Evolutionary conservation across 2,113 vertebrate genomes (phyloP), one percentile per base, ranked within the genome.

Genomic region (Talpa occidentalis): DNA sequence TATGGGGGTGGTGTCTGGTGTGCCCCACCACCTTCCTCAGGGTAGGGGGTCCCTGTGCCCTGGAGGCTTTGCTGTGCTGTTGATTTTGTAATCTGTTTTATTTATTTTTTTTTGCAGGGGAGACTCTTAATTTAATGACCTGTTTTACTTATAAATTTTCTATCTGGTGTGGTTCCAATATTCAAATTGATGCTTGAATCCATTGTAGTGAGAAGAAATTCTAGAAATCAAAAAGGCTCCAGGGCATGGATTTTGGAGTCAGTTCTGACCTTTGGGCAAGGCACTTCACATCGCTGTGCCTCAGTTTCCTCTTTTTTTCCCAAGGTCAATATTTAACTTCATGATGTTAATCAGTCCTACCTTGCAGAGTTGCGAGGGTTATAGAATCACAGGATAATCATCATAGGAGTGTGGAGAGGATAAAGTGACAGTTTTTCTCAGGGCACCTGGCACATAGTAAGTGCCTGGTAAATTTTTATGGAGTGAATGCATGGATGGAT

Each of bases 1-100:
- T 5, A 0, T 26, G 73, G 6, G 44, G 21, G 5, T 35, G 10
- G 72, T 30, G 8, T 21, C 70, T 10, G 35, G 9, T 0, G 9
- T 28, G 77, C 56, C 32, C 32, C 16, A 2, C 19, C 30, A 8
- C 28, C 67, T 40, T 67, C 35, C 47, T 77, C 47, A 24, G 32
- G 32, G 15, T 5, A 1, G 21, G 21, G 52, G 6, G 54, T 40
- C 28, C 62, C 73, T 1, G 6, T 9, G 21, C 26, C 91, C 59
- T 30, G 24, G 64, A 54, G 60, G 44, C 84, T 81, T n/a, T 21
- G 54, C 42, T 7, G 9, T 28, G 40, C 69, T 52, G 37, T 77
- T 52, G 21, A 21, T 40, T 52, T 73, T 26, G 30, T n/a, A 22
- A 56, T 11, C 19, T 1, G 5, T 90, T 32, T 37, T 69, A 22